Percentiles rank a stretch among this genome's conserved stretches.
phyloP scores from a whole-genome alignment of 2,797 vertebrate species.

The Geotria australis region DNA sequence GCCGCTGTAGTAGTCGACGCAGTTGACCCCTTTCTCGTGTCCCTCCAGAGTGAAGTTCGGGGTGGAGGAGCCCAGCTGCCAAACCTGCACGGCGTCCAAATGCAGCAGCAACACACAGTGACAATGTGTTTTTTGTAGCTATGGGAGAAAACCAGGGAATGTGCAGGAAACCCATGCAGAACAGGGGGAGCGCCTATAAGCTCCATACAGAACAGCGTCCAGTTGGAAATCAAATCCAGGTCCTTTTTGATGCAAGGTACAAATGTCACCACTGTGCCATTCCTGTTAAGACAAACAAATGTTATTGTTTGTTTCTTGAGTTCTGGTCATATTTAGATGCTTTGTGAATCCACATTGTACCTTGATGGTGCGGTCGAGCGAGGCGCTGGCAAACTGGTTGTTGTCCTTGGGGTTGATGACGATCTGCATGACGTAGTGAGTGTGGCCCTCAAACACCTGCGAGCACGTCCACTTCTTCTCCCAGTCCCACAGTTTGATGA shows the following conservation, averaged over 20 bases:
- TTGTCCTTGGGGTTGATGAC: slow-evolving; percentile 97
- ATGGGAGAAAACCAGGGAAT: too few species aligned
- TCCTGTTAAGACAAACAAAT: too few species aligned
- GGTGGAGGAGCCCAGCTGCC: slow-evolving; percentile 84
- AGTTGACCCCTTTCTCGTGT: slow-evolving; percentile 89
- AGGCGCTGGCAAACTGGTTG: slow-evolving; percentile 92
- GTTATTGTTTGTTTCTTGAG: too few species aligned
- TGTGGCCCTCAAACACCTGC: slow-evolving; percentile 94
- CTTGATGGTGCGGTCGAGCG: slow-evolving; percentile 86
- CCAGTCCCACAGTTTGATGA: slow-evolving; percentile 98
- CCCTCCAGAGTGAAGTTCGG: slow-evolving; percentile 94
- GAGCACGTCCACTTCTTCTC: slow-evolving; percentile 95
- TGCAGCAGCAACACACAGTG: not conserved
- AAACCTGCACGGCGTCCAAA: slow-evolving; percentile 25
- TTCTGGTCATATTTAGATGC: too few species aligned
- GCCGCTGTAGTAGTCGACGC: slow-evolving; percentile 92
- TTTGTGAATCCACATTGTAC: slow-evolving; percentile 8
- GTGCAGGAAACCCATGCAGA: too few species aligned
- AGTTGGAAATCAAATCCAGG: too few species aligned
- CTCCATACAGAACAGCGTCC: too few species aligned
- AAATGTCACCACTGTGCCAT: too few species aligned
- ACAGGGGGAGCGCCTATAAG: too few species aligned
- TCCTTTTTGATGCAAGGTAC: too few species aligned
- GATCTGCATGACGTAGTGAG: slow-evolving; percentile 96
- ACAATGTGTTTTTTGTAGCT: too few species aligned